phyloP scores from a whole-genome alignment of 2,797 vertebrate genomes.

The Periparus ater region DNA sequence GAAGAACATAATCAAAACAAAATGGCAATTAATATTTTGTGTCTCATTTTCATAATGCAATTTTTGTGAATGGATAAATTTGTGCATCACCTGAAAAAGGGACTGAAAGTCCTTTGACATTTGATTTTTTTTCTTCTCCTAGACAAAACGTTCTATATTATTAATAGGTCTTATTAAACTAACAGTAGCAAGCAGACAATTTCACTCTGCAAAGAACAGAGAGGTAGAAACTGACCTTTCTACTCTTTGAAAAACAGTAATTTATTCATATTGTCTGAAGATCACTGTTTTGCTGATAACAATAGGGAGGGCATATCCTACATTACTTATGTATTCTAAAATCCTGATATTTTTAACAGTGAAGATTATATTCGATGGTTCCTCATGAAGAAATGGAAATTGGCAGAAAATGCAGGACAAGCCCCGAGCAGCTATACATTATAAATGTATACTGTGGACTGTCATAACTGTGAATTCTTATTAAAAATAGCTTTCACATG shows the following conservation, averaged over 20 bases:
- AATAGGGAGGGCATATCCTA: not conserved
- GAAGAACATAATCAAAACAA: not conserved
- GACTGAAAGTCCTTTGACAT: slow-evolving; percentile 2
- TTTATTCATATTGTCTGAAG: slow-evolving; percentile 24
- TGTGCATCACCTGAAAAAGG: not conserved
- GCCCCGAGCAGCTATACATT: not conserved
- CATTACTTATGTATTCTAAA: not conserved
- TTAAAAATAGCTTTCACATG: not conserved
- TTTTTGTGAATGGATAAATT: not conserved
- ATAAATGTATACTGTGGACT: not conserved
- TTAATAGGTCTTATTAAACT: slow-evolving; percentile 33
- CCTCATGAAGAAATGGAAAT: not conserved
- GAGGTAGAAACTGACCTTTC: slow-evolving; percentile 34
- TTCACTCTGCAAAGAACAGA: not conserved
- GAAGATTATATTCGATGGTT: not conserved
- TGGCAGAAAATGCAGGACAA: not conserved
- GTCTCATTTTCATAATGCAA: not conserved
- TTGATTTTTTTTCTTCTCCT: not conserved
- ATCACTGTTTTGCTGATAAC: slow-evolving; percentile 10
- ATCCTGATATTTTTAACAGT: not conserved
- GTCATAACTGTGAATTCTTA: not conserved
- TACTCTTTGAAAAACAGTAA: not conserved
- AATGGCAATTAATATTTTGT: not conserved
- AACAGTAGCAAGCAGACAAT: not conserved
- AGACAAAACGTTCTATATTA: not conserved